Evolutionary conservation across 2,888 invertebrate species (phyloP), one percentile per base, ranked within the genome.

Genomic region (Theretra japonica): DNA sequence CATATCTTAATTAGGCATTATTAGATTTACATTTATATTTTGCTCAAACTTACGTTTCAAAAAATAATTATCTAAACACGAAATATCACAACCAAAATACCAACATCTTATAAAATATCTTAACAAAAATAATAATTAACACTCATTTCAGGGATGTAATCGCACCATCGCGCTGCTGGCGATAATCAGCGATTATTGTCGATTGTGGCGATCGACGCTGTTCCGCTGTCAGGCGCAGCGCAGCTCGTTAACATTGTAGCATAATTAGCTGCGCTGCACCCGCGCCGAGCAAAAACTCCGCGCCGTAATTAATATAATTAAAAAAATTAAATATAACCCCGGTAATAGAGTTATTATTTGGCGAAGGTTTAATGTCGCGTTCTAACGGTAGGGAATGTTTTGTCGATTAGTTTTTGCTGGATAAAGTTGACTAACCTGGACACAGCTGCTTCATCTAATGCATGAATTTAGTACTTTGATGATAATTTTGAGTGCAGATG

Each of bases 171-270:
- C 33, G 33, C n/a, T 65, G 41, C 65, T 48, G 4, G 65, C 65
- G 65, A 65, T 65, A 41, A 65, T 65, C 65, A 17, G 23, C 65
- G 65, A 70, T 60, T 60, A 65, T 65, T 41, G 17, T 21, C 65
- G 65, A 70, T 60, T 50, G 53, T 53, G 60, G 59, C 50, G 28
- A 48, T 70, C n/a, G 59, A 23, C 70, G 58, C 79, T 79, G 78
- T 81, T 81, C 79, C 74, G 76, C 75, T 75, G 82, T 79, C 80
- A 77, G 76, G 72, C 65, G 41, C 48, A 41, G 23, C 41, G 65
- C 48, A 48, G 65, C 65, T 65, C 65, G 72, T 65, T 65, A 65
- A 65, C 65, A 65, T 65, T 65, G 65, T 48, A 48, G 23, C 23
- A 65, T 48, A 65, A 65, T 65, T 65, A 65, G 65, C 41, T 41